Evolutionary conservation across 1,140 invertebrate genomes (phyloP), one percentile per base, ranked within the genome.

Genomic region (Agrypnia vestita): DNA sequence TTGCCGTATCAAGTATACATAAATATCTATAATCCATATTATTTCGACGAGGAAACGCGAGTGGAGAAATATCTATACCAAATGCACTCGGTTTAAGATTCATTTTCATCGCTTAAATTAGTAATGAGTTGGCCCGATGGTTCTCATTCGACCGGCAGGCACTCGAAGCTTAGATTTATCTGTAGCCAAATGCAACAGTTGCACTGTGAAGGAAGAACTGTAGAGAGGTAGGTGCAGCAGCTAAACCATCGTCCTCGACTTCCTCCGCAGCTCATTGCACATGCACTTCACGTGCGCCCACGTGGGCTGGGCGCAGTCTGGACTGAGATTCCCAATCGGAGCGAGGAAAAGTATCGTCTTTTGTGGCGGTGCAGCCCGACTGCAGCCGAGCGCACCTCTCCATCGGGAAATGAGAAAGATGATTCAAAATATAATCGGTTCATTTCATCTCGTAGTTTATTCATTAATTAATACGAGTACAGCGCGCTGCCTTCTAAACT

Each of bases 191-290:
- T 74, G 78, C 78, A 79, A 51, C 11, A 44, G 35, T 21, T 59
- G 56, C 51, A 47, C 11, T 21, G 59, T 44, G 47, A 61, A 6
- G 43, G n/a, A 43, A 35, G 6, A 35, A 35, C 25, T 61, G 19
- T 35, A 56, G 67, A 55, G 17, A 73, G 51, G 25, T 35, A 53
- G 55, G 8, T 17, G 62, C 44, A 44, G 10, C 47, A 56, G 62
- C 62, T 67, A n/a, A 13, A 35, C 62, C 43, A 69, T 69, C 64
- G 64, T 69, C 64, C 71, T 15, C 17, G 46, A 82, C 81, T 82
- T 82, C 81, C 81, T 82, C 80, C 77, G 46, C 49, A 43, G 64
- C 56, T 82, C 64, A 80, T 82, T 73, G 67, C 10, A 43, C 35
- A 80, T 82, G 62, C 81, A 62, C 25, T 8, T 3, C 72, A 67